Evolutionary conservation across 1,140 invertebrate genomes (phyloP).

Genomic region (Aphaenogaster ashmeadi): DNA sequence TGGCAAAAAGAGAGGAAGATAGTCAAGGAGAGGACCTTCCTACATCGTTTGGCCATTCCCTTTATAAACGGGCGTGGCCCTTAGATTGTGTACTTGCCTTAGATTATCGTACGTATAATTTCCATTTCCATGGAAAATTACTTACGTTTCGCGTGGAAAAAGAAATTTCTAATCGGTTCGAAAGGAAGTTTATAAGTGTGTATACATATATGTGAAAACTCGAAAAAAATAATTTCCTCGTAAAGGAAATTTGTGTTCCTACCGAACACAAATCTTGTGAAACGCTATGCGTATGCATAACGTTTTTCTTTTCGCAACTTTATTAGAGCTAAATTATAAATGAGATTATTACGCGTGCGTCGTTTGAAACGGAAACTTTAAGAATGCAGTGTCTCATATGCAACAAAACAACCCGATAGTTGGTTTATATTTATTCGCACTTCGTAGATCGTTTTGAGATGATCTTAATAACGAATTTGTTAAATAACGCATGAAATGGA

Average conservation of each 20-base stretch:
- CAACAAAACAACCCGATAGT: not conserved
- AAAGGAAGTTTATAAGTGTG: not conserved
- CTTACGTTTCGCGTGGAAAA: not conserved
- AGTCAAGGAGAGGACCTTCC: constrained; percentile 27
- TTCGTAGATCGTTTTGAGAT: constrained; percentile 5
- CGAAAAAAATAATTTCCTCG: not conserved
- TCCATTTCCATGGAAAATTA: constrained; percentile 23
- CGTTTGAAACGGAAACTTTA: not conserved
- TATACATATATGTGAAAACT: not conserved
- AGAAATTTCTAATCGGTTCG: not conserved
- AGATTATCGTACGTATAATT: constrained; percentile 43
- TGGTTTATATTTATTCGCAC: not conserved
- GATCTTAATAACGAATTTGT: not conserved
- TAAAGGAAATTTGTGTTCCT: not conserved
- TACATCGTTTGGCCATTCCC: constrained; percentile 35
- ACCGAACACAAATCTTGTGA: not conserved
- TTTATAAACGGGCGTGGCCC: constrained; percentile 50
- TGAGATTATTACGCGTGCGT: not conserved
- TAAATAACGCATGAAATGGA: constrained; percentile 44
- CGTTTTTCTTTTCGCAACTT: not conserved
- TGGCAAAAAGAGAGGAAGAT: constrained; percentile 52
- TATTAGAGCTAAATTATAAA: not conserved
- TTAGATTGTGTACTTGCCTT: constrained; percentile 20
- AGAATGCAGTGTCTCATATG: not conserved
- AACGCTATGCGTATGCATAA: not conserved